Percentiles rank a stretch among this genome's conserved stretches.
phyloP scores from a whole-genome alignment of 2,888 invertebrate genomes.

The Cosmopolites sordidus region DNA sequence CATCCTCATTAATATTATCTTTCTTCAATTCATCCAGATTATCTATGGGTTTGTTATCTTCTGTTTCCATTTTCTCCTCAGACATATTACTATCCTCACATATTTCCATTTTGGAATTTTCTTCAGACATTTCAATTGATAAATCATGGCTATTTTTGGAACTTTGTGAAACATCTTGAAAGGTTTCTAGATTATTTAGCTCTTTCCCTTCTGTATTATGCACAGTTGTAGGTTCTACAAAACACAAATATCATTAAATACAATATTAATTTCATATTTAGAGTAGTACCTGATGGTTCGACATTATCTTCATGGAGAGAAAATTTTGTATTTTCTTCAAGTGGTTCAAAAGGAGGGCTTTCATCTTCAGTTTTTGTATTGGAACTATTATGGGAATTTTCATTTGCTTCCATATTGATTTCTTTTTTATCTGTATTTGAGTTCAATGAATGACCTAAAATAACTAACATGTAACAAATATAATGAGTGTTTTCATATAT shows the following conservation, averaged over 20 bases:
- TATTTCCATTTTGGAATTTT: slow-evolving; percentile 47
- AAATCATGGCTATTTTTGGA: slow-evolving; percentile 31
- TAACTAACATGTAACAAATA: not conserved
- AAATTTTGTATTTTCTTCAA: slow-evolving; percentile 46
- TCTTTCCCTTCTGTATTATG: slow-evolving; percentile 34
- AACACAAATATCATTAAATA: slow-evolving; percentile 37
- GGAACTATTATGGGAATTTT: slow-evolving; percentile 33
- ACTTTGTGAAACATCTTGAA: slow-evolving; percentile 58
- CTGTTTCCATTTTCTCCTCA: slow-evolving; percentile 13
- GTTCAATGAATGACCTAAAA: not conserved
- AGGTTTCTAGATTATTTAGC: slow-evolving; percentile 56
- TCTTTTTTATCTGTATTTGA: slow-evolving; percentile 29
- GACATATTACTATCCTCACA: slow-evolving; percentile 37
- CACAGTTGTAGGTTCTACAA: slow-evolving; percentile 53
- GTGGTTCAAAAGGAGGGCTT: slow-evolving; percentile 63
- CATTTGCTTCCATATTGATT: slow-evolving; percentile 20
- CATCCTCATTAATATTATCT: slow-evolving; percentile 7
- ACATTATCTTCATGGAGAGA: slow-evolving; percentile 50
- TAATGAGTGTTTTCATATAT: too few species aligned
- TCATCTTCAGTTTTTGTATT: slow-evolving; percentile 58
- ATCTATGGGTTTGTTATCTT: slow-evolving; percentile 11
- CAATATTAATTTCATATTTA: not conserved
- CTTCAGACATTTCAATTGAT: slow-evolving; percentile 53
- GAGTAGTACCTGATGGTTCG: not conserved
- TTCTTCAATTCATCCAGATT: slow-evolving; percentile 13